Evolutionary conservation across 2,888 invertebrate genomes (phyloP).

Genomic region (Ferrisia virgata): DNA sequence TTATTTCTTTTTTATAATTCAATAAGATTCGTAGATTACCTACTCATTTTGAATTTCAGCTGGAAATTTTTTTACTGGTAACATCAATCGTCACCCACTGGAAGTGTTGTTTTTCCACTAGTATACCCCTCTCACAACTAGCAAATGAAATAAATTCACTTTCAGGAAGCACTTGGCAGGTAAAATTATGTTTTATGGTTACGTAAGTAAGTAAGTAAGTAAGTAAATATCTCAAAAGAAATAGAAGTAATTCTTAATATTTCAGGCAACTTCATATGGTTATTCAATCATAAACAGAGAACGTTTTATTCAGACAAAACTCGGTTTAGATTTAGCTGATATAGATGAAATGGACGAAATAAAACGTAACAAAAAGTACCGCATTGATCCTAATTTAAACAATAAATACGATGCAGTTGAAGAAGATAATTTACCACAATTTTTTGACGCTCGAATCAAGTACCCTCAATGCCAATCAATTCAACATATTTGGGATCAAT

Average conservation of each 20-base stretch:
- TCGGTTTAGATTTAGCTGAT: not conserved
- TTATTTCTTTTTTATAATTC: no score
- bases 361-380: not conserved
- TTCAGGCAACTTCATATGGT: constrained; percentile 26
- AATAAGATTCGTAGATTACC: no score
- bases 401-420: not conserved
- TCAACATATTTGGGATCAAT: constrained; percentile 77
- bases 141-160: not conserved
- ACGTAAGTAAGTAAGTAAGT: not conserved
- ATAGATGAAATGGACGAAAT: not conserved
- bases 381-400: not conserved
- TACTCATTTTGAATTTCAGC: no score
- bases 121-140: not conserved
- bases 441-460: constrained; percentile 73
- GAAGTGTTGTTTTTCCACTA: not conserved
- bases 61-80: not conserved
- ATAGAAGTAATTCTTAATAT: no score
- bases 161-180: not conserved
- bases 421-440: constrained; percentile 60
- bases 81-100: not conserved
- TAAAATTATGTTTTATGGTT: not conserved
- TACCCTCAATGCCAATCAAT: constrained; percentile 87
- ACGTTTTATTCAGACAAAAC: not conserved
- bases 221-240: not conserved
- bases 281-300: not conserved